Conservation (phyloP, 2,888 invertebrate species). For the Adineta ricciae region DNA sequence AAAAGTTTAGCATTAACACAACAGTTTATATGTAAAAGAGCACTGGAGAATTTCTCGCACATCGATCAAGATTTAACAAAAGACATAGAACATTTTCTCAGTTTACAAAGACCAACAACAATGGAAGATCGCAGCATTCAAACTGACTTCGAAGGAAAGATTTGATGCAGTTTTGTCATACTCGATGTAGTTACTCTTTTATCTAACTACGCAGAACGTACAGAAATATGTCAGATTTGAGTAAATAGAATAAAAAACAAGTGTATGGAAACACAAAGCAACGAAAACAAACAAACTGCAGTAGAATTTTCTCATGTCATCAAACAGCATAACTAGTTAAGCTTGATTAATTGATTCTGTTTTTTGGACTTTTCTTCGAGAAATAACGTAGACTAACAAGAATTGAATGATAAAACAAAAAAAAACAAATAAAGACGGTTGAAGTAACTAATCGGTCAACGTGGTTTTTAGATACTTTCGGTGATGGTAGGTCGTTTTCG, state of each 20-base stretch:
- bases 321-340: not conserved
- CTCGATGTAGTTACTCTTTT: no score
- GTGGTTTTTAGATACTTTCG: not conserved
- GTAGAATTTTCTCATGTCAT: no score
- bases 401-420: not conserved
- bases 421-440: not conserved
- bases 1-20: conserved; percentile 67
- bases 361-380: not conserved
- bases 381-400: not conserved
- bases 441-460: not conserved
- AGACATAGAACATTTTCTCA: conserved; percentile 15
- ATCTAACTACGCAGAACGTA: no score
- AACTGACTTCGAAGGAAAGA: not conserved
- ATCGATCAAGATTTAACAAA: conserved; percentile 26
- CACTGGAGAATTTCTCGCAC: conserved; percentile 31
- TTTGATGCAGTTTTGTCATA: not conserved
- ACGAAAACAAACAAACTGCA: no score
- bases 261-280: no score
- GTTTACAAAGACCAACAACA: not conserved
- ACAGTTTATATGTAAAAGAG: conserved; percentile 63
- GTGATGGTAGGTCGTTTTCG: not conserved
- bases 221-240: no score
- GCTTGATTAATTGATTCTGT: no score
- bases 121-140: not conserved
- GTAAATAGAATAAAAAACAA: no score